Percentiles rank a stretch among this genome's conserved stretches.
Conservation (phyloP, 1,140 invertebrate genomes). For the Mylabris phalerata region DNA sequence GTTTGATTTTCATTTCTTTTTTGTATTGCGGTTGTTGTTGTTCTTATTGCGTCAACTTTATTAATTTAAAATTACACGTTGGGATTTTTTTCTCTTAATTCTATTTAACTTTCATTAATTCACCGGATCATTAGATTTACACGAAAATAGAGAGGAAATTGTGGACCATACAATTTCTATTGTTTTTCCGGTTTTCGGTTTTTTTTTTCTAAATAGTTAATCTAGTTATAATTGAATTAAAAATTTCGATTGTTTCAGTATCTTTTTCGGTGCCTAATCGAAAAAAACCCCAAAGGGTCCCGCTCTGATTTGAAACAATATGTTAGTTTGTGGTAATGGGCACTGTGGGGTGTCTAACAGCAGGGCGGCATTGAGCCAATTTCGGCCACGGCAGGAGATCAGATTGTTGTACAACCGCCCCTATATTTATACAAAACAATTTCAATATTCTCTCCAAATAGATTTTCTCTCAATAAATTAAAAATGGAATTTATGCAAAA, state of each 20-base stretch:
- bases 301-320: constrained; percentile 36
- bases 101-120: no score
- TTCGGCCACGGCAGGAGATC: constrained; percentile 32
- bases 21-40: neutral
- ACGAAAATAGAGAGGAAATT: no score
- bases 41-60: no score
- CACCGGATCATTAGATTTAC: no score
- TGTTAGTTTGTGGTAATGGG: constrained; percentile 38
- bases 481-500: neutral
- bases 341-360: constrained; percentile 27
- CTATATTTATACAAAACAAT: constrained; percentile 9
- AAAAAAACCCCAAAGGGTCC: constrained; percentile 24
- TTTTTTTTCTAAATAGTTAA: neutral
- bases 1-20: neutral
- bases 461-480: neutral
- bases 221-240: constrained; percentile 27
- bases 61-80: no score
- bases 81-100: no score
- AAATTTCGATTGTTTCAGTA: constrained; percentile 24
- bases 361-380: constrained; percentile 39
- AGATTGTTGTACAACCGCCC: constrained; percentile 10
- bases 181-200: neutral
- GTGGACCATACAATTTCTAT: neutral
- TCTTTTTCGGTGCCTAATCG: constrained; percentile 5
- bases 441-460: neutral